These are phyloP conservation scores for Volucella bombylans DNA, from an alignment of 2,888 invertebrate genomes.

Conservation along the genomic window DNA sequence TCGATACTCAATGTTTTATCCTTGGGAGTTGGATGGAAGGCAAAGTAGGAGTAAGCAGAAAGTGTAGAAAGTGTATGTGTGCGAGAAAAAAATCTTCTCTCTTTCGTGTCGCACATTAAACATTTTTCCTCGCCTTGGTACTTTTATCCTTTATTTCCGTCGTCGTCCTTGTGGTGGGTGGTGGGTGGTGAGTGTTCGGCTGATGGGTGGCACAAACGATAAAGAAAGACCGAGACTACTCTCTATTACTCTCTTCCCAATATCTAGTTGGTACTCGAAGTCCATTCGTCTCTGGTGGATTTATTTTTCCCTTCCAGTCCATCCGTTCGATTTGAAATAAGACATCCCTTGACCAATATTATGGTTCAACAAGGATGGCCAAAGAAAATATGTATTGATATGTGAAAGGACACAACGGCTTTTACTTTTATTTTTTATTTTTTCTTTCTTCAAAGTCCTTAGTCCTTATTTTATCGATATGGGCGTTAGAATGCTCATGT, in stretches of 20 bases:
- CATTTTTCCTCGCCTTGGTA: constrained; percentile 69
- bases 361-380: constrained; percentile 73
- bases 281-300: constrained; percentile 32
- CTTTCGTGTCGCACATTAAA: constrained; percentile 68
- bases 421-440: constrained; percentile 66
- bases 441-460: background rate
- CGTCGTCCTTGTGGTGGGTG: constrained; percentile 29
- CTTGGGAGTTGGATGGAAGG: constrained; percentile 25
- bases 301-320: constrained; percentile 7
- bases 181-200: constrained; percentile 33
- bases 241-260: background rate
- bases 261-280: constrained; percentile 1
- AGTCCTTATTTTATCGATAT: constrained; percentile 60
- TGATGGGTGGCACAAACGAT: constrained; percentile 7
- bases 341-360: constrained; percentile 74
- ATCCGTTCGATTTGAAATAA: constrained; percentile 63
- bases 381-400: constrained; percentile 74
- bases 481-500: constrained; percentile 37
- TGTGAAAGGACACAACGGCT: constrained; percentile 69
- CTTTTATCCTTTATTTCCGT: constrained; percentile 69
- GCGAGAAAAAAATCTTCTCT: constrained; percentile 59
- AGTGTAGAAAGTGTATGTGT: background rate
- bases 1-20: constrained; percentile 65
- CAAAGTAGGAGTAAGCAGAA: background rate
- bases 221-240: background rate